Evolutionary conservation across 2,797 vertebrate species (phyloP), one percentile per base, ranked within the genome.

Genomic region (Pelodytes ibericus): DNA sequence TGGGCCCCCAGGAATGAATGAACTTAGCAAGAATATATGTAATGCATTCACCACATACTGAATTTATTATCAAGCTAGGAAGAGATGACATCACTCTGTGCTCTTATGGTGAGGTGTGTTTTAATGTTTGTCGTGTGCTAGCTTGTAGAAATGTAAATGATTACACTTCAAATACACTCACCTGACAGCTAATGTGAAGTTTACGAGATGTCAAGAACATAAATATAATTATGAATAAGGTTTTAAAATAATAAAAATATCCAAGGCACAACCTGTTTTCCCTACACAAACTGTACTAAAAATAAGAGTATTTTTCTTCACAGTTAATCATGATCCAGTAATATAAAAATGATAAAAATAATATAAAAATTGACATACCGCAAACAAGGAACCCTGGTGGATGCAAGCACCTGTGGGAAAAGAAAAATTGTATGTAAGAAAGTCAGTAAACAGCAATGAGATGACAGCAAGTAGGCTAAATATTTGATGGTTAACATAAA

Each of bases 391-490:
- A n/a, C 89, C 91, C 2, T 81, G 85, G 80, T 86, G 86, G 83
- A 90, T 58, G 79, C 92, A 93, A 82, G 87, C 80, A 91, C 91
- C 92, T 93, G 87, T 13, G 41, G 81, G 57, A 79, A 77, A 82
- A 82, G 69, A 26, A 81, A 82, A 75, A 60, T 15, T 16, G 2
- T 3, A 24, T 3, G 67, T 66, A 58, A 53, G n/a, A 39, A 27
- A 4, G 1, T 24, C 3, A 2, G 49, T 16, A 44, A 13, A 44
- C 9, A 13, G 13, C 15, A 13, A 13, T n/a, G n/a, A 53, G 49
- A 53, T 53, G 3, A 49, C 13, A 49, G 49, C 0, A 3, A 53
- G n/a, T 11, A 24, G 6, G 6, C 49, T 53, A 53, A 22, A 24
- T 7, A 2, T 9, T 47, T 53, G 4, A 53, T 53, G 44, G 16